Base-by-base conservation (phyloP, 1,140 invertebrate species). In the Cephus cinctus region DNA sequence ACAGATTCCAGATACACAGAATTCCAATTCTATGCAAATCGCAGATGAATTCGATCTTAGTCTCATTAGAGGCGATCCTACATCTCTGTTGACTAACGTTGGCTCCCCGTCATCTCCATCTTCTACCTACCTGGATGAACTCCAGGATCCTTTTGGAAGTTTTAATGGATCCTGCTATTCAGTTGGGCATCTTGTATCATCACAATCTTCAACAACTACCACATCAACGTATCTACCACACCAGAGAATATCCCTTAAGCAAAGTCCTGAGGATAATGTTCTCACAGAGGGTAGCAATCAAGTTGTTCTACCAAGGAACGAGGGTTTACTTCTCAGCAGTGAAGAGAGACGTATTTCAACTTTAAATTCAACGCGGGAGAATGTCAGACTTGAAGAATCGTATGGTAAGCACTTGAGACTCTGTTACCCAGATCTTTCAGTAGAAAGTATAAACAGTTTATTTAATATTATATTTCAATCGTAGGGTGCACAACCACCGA, bases 1-100 rank as follows among this genome's bases (percentile, higher is more conserved):
- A n/a, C 39, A 0, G 57, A 65, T 3, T 18, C 41, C 0, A 40
- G 50, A 2, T 46, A 47, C 11, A 32, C 20, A 3, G 57, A 63
- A 19, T n/a, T n/a, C n/a, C n/a, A 53, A 54, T 2, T 49, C 52
- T 16, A 44, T 59, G 9, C 67, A 68, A 14, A 57, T 54, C 4
- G 48, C 63, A 0, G 66, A 73, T 2, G 73, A 73, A 36, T 76
- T 76, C 19, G 73, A 76, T 25, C 53, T 76, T 2, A 74, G 67
- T 40, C 52, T 74, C 4, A 75, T 76, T n/a, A 61, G 74, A 19
- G 70, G 73, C 0, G 71, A 76, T 31, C 72, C 74, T 0, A 69
- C 67, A 18, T 62, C 61, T 4, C 25, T 76, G 36, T 3, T 42
- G 0, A n/a, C 43, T 1, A 43, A 39, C 25, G 15, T 39, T 19